Conservation (phyloP, 2,888 invertebrate genomes). For the Zootermopsis nevadensis region DNA sequence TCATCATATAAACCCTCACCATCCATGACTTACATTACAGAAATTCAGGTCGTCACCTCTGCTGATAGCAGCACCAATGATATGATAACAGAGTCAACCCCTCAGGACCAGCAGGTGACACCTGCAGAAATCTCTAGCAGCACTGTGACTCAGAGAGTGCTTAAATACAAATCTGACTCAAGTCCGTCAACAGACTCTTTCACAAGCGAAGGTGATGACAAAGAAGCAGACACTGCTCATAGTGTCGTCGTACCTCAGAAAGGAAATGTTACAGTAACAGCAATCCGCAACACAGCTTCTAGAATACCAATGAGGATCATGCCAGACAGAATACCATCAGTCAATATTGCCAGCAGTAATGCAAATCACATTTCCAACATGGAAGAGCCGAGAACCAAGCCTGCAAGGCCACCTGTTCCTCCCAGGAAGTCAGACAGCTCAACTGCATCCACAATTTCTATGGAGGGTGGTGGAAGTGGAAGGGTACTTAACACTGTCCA, state of each 20-base stretch:
- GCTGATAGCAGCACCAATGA: conserved; percentile 47
- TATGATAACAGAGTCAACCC: background rate
- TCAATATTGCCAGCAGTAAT: conserved; percentile 33
- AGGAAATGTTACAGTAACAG: conserved; percentile 56
- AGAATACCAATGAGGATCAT: conserved; percentile 57
- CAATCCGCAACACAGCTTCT: conserved; percentile 59
- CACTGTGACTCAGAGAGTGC: conserved; percentile 9
- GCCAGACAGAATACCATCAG: conserved; percentile 42
- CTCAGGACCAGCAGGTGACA: background rate
- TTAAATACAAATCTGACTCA: conserved; percentile 24
- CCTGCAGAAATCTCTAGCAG: background rate
- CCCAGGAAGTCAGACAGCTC: conserved; percentile 63
- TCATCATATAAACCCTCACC: conserved; percentile 58
- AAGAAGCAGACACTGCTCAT: conserved; percentile 8
- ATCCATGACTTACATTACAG: conserved; percentile 74
- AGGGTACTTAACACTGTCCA: background rate
- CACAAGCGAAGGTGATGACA: conserved; percentile 43
- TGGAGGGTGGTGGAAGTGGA: conserved; percentile 37
- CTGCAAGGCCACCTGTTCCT: conserved; percentile 64
- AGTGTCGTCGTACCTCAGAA: conserved; percentile 29
- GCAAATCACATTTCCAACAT: conserved; percentile 21
- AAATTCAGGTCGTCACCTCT: conserved; percentile 74
- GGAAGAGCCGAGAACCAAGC: conserved; percentile 58
- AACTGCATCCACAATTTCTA: conserved; percentile 42
- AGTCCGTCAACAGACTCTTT: conserved; percentile 41